Evolutionary conservation across 2,113 vertebrate species (phyloP).

Genomic region (Salvelinus alpinus): DNA sequence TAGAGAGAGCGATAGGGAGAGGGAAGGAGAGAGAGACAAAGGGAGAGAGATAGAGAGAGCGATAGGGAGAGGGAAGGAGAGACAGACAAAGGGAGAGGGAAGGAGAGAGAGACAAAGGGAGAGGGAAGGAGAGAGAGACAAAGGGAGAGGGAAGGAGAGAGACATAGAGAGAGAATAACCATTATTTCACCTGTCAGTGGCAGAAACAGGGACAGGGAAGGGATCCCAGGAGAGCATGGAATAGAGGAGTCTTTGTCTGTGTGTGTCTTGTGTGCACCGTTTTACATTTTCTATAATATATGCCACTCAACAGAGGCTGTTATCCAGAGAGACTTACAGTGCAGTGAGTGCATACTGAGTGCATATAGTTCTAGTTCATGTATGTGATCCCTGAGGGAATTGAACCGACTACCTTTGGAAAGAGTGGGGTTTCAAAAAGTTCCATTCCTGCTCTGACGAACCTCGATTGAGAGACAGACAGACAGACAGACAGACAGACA

Average conservation of each 20-base stretch:
- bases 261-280: neutral
- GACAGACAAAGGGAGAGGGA: neutral
- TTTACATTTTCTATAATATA: neutral
- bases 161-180: neutral
- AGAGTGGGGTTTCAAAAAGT: no score
- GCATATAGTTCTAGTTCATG: neutral
- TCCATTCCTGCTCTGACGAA: neutral
- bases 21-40: neutral
- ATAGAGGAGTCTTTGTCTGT: neutral
- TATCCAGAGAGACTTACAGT: no score
- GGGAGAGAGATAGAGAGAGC: neutral
- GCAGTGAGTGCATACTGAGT: neutral
- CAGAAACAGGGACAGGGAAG: slow-evolving; percentile 13
- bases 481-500: neutral
- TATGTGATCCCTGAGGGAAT: no score
- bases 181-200: slow-evolving; percentile 13
- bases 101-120: neutral
- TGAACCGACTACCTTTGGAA: no score
- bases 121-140: neutral
- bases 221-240: neutral
- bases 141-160: neutral
- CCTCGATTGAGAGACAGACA: neutral
- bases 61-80: neutral
- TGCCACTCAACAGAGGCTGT: no score
- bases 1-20: neutral